Conservation (phyloP, 2,888 invertebrate species). For the Coelopa pilipes region DNA sequence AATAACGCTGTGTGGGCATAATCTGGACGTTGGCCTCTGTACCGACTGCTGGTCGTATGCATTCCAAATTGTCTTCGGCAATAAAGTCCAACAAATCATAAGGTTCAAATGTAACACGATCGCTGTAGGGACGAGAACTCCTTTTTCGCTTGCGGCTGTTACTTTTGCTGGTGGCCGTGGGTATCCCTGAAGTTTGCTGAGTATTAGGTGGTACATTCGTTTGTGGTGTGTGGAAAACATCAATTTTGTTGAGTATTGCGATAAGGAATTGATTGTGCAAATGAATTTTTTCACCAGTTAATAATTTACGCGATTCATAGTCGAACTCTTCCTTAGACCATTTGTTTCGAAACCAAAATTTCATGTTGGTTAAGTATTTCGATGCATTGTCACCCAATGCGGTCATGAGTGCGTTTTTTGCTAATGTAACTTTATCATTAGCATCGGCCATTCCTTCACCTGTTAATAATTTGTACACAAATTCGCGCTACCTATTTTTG, state of each 20-base stretch:
- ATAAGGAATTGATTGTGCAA: constrained; percentile 87
- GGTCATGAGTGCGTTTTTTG: constrained; percentile 59
- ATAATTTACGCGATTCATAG: constrained; percentile 77
- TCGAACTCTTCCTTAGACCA: constrained; percentile 88
- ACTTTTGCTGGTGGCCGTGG: constrained; percentile 40
- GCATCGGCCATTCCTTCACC: constrained; percentile 52
- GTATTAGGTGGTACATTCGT: constrained; percentile 35
- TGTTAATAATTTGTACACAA: not conserved
- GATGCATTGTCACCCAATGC: constrained; percentile 76
- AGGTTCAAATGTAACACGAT: constrained; percentile 72
- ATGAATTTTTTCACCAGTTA: constrained; percentile 79
- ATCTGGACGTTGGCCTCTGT: constrained; percentile 58
- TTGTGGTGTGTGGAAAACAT: constrained; percentile 56
- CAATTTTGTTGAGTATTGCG: constrained; percentile 81
- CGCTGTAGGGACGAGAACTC: constrained; percentile 67
- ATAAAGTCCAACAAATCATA: constrained; percentile 73
- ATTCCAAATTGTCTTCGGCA: constrained; percentile 67
- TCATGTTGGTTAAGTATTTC: constrained; percentile 78
- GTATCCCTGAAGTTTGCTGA: constrained; percentile 40
- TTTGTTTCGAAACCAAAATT: constrained; percentile 80
- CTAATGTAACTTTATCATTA: constrained; percentile 56
- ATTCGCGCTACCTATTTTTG: not conserved
- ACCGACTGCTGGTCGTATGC: constrained; percentile 56
- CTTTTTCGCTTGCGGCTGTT: constrained; percentile 69
- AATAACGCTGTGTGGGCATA: constrained; percentile 69